A percentile compares a stretch with the other conserved stretches of the same genome.
Evolutionary conservation across 2,888 invertebrate genomes (phyloP).

Genomic region (Epicampocera succincta): DNA sequence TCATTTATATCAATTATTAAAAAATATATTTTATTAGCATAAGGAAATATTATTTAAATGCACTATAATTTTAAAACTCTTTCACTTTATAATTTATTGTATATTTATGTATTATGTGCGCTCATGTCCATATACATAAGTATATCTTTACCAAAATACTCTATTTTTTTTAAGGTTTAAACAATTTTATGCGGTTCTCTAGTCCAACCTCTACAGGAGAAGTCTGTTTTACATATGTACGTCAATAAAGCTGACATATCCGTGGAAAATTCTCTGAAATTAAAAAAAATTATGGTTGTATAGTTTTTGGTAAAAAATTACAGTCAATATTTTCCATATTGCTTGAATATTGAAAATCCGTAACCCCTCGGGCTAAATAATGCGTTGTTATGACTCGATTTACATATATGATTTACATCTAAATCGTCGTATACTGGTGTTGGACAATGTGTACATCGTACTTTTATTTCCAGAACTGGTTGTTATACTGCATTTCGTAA

Average conservation of each 20-base stretch:
- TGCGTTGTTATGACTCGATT: slow-evolving; percentile 84
- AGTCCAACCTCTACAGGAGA: slow-evolving; percentile 58
- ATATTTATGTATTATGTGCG: too few relatives aligned
- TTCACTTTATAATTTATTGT: too few relatives aligned
- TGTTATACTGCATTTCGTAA: slow-evolving; percentile 83
- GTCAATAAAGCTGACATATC: slow-evolving; percentile 55
- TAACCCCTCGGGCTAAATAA: slow-evolving; percentile 87
- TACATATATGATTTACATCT: slow-evolving; percentile 83
- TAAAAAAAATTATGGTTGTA: background rate
- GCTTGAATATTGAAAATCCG: slow-evolving; percentile 83
- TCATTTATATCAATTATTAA: too few relatives aligned
- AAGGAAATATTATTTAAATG: too few relatives aligned
- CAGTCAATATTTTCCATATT: slow-evolving; percentile 73
- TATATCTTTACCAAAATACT: too few relatives aligned
- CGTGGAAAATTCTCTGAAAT: slow-evolving; percentile 53
- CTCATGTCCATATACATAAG: too few relatives aligned
- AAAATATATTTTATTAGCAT: too few relatives aligned
- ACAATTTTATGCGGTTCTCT: slow-evolving; percentile 50
- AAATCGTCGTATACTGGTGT: slow-evolving; percentile 85
- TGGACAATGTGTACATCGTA: slow-evolving; percentile 85
- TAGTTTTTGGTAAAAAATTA: slow-evolving; percentile 48
- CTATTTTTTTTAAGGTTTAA: background rate
- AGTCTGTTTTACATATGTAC: slow-evolving; percentile 56
- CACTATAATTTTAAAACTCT: too few relatives aligned
- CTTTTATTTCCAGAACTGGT: slow-evolving; percentile 83